Percentiles rank a stretch among this genome's conserved stretches.
Evolutionary conservation across 2,113 vertebrate species (phyloP).

Genomic region (Odocoileus hemionus): DNA sequence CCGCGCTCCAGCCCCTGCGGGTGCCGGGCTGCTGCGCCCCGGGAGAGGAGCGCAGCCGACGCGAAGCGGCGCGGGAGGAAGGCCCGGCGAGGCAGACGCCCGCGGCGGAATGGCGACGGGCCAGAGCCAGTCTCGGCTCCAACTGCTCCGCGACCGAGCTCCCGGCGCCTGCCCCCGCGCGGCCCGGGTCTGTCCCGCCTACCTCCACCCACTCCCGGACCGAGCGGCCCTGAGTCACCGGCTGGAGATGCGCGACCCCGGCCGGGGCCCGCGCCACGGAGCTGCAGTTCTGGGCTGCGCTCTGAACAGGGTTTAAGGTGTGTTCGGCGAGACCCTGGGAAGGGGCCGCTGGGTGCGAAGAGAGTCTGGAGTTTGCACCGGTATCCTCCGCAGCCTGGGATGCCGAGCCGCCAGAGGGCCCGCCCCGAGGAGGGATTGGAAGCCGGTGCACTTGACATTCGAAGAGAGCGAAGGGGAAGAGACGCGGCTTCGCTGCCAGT

Average conservation of each 20-base stretch:
- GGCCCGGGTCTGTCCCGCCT: constrained; percentile 35
- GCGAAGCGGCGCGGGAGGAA: neutral
- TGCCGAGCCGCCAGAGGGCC: neutral
- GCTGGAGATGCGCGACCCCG: constrained; percentile 43
- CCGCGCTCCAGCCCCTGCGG: neutral
- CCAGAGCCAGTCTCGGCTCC: constrained; percentile 2
- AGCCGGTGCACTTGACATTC: constrained; percentile 45
- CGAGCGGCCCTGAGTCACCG: constrained; percentile 42
- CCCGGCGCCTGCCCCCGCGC: constrained; percentile 29
- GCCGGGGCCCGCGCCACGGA: neutral
- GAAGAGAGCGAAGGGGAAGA: neutral
- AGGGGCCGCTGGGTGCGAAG: neutral
- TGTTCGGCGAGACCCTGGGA: neutral
- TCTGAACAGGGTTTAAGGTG: neutral
- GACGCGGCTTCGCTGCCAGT: neutral
- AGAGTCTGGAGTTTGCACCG: neutral
- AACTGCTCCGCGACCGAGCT: neutral
- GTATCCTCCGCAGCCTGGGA: neutral
- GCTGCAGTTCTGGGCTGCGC: constrained; percentile 13
- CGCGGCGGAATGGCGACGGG: constrained; percentile 47
- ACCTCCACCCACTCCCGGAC: neutral
- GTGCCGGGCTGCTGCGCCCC: neutral
- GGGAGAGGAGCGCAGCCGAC: neutral
- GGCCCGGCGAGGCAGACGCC: constrained; percentile 3
- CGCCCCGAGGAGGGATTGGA: neutral